These are phyloP conservation scores for Hirtodrosophila trivittata DNA, from an alignment of 2,888 invertebrate species.

Conservation along the genomic window DNA sequence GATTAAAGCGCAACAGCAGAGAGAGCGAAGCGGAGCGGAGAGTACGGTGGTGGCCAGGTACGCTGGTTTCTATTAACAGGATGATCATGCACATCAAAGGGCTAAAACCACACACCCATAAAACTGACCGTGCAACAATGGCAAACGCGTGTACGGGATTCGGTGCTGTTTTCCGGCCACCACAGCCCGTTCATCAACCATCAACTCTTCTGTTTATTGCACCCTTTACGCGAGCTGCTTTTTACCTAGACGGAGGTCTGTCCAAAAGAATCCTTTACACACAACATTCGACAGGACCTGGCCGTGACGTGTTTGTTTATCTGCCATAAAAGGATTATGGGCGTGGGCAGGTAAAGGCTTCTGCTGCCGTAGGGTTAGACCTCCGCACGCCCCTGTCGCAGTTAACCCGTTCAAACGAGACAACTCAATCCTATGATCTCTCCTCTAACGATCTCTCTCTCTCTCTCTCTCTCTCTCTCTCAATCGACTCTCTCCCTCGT, in stretches of 20 bases:
- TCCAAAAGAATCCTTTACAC: slow-evolving; percentile 37
- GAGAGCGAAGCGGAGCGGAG: slow-evolving; percentile 13
- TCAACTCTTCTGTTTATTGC: slow-evolving; percentile 71
- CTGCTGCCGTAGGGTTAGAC: slow-evolving; percentile 45
- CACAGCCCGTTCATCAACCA: slow-evolving; percentile 43
- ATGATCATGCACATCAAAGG: slow-evolving; percentile 83
- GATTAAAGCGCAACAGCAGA: slow-evolving; percentile 52
- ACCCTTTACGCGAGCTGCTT: slow-evolving; percentile 64
- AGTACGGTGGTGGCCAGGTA: slow-evolving; percentile 41
- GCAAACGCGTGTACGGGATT: slow-evolving; percentile 34
- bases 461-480: not conserved
- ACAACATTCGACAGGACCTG: too few relatives aligned
- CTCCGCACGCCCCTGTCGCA: slow-evolving; percentile 49
- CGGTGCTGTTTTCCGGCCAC: slow-evolving; percentile 11
- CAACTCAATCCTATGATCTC: not conserved
- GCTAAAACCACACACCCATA: slow-evolving; percentile 83
- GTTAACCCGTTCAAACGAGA: slow-evolving; percentile 65
- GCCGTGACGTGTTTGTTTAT: slow-evolving; percentile 74
- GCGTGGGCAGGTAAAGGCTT: slow-evolving; percentile 72
- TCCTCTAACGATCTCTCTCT: not conserved
- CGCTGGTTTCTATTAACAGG: slow-evolving; percentile 79
- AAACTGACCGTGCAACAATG: slow-evolving; percentile 73
- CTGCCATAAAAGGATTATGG: slow-evolving; percentile 82
- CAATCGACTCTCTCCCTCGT: slow-evolving; percentile 2
- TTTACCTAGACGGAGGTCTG: slow-evolving; percentile 58